These are phyloP conservation scores for Oxygymnocypris stewartii DNA, from an alignment of 2,113 vertebrate species.

Conservation along the genomic window DNA sequence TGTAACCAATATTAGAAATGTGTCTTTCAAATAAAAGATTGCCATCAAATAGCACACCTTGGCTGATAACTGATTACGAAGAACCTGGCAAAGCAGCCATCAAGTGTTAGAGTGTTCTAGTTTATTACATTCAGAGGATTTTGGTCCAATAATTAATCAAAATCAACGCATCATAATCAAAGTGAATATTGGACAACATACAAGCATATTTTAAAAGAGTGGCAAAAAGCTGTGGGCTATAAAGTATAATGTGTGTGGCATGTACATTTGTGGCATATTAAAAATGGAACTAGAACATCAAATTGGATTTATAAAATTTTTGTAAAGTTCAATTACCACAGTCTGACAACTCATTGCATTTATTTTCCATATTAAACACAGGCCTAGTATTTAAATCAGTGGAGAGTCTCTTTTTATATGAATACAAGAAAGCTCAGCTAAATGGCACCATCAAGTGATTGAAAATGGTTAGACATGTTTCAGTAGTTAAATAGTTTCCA, in stretches of 20 bases:
- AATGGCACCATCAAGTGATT: conserved; percentile 5
- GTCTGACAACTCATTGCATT: neutral
- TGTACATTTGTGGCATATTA: neutral
- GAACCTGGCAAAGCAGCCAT: neutral
- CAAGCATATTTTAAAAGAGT: too few species aligned
- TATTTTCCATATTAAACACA: neutral
- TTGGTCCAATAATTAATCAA: too few species aligned
- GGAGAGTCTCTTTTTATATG: neutral
- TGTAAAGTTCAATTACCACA: neutral
- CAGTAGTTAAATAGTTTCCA: neutral
- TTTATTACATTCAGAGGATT: too few species aligned
- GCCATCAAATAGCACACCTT: neutral
- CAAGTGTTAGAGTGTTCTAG: neutral
- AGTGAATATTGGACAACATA: too few species aligned
- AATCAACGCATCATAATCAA: too few species aligned
- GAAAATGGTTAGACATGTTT: neutral
- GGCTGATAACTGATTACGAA: neutral
- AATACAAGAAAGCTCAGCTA: neutral
- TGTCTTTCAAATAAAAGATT: too few species aligned
- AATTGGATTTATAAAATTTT: neutral
- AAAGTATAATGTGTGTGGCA: neutral
- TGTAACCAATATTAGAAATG: too few species aligned
- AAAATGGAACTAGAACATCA: neutral
- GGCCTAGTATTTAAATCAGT: neutral
- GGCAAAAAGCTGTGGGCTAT: neutral